A percentile compares a stretch with the other conserved stretches of the same genome.
Conservation (phyloP, 2,888 invertebrate genomes). For the Scaptomyza parva region DNA sequence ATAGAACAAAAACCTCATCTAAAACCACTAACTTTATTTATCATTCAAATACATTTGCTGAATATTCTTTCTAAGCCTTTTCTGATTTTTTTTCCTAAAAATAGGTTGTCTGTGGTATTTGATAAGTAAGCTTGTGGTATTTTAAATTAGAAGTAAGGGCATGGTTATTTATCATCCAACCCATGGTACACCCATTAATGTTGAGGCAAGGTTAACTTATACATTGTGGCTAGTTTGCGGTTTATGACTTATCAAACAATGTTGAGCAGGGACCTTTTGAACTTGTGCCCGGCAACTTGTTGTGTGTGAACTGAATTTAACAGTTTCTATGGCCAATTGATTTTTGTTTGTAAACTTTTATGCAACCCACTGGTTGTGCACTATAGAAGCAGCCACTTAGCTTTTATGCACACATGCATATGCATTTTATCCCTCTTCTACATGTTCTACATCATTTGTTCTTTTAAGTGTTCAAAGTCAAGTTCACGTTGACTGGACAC, state of each 20-base stretch:
- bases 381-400: constrained; percentile 23
- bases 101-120: too few species aligned
- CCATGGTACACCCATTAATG: constrained; percentile 19
- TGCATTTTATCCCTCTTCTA: constrained; percentile 1
- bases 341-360: constrained; percentile 68
- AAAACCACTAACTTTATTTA: too few species aligned
- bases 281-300: neutral
- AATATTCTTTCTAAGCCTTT: too few species aligned
- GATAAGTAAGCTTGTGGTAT: neutral
- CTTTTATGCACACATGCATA: constrained; percentile 28
- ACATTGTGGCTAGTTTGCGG: constrained; percentile 40
- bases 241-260: constrained; percentile 38
- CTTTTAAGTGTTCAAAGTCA: constrained; percentile 62
- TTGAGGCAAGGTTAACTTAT: constrained; percentile 35
- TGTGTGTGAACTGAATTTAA: constrained; percentile 13
- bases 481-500: constrained; percentile 64
- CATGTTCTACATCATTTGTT: constrained; percentile 30
- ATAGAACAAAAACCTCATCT: neutral
- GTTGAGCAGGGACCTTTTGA: constrained; percentile 14
- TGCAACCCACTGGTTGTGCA: constrained; percentile 57
- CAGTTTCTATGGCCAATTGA: constrained; percentile 59
- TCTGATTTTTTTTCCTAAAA: too few species aligned
- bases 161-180: neutral
- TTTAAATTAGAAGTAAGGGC: neutral
- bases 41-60: too few species aligned